Evolutionary conservation across 2,797 vertebrate species (phyloP).

Genomic region (Chaetophractus vellerosus): DNA sequence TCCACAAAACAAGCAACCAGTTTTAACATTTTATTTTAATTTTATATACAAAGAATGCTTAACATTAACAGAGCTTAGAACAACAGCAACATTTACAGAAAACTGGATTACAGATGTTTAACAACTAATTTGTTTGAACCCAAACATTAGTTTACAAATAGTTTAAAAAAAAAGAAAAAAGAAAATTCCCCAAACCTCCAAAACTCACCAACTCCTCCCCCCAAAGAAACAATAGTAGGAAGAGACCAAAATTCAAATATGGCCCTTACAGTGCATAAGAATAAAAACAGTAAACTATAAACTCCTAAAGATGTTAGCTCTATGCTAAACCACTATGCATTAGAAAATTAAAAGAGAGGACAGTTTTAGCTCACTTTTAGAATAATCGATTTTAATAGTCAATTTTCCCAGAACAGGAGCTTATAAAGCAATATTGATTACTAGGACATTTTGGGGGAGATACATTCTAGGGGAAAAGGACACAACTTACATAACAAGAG

Average conservation of each 20-base stretch:
- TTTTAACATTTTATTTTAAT: constrained; percentile 93
- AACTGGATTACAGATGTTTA: constrained; percentile 89
- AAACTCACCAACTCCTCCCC: constrained; percentile 76
- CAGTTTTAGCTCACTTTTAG: constrained; percentile 82
- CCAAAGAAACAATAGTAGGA: constrained; percentile 90
- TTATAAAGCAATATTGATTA: constrained; percentile 76
- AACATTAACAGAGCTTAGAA: constrained; percentile 89
- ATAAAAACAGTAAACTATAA: constrained; percentile 84
- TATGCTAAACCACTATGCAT: constrained; percentile 82
- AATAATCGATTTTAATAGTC: constrained; percentile 72
- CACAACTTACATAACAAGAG: constrained; percentile 84
- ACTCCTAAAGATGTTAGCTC: constrained; percentile 85
- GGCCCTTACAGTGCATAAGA: constrained; percentile 88
- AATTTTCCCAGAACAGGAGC: constrained; percentile 76
- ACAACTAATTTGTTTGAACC: constrained; percentile 93
- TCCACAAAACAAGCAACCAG: constrained; percentile 93
- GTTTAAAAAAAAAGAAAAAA: neutral
- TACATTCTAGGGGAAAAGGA: constrained; percentile 80
- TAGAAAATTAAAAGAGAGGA: constrained; percentile 80
- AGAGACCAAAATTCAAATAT: constrained; percentile 90
- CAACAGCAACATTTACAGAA: constrained; percentile 90
- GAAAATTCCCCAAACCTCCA: constrained; percentile 79
- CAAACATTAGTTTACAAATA: constrained; percentile 91
- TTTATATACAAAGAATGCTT: constrained; percentile 91
- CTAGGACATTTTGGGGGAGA: constrained; percentile 71